Percentiles rank a stretch among this genome's conserved stretches.
phyloP scores from a whole-genome alignment of 2,888 invertebrate species.

The Meiosimyza platycephala region DNA sequence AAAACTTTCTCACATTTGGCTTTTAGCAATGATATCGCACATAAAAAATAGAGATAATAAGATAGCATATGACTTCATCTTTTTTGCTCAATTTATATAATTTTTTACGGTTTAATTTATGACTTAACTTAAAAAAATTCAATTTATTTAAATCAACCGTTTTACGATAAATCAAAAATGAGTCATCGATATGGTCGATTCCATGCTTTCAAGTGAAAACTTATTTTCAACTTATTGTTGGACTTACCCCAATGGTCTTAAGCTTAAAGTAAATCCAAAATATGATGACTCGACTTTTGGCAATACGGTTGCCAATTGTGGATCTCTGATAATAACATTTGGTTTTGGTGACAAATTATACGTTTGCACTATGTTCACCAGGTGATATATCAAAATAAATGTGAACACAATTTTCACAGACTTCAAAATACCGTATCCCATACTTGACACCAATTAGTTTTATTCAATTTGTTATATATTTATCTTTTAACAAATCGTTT shows the following conservation, averaged over 20 bases:
- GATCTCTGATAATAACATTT: constrained; percentile 61
- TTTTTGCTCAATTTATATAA: not conserved
- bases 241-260: constrained; percentile 62
- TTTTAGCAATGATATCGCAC: constrained; percentile 31
- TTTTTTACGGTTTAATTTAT: not conserved
- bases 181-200: not conserved
- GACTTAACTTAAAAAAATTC: not conserved
- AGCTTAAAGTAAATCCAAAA: constrained; percentile 62
- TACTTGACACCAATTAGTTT: constrained; percentile 6
- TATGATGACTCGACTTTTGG: constrained; percentile 63
- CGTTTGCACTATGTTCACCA: too few species aligned
- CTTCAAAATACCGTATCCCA: not conserved
- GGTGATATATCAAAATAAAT: too few species aligned
- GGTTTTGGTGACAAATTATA: constrained; percentile 66
- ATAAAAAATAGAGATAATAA: constrained; percentile 29
- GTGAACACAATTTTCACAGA: too few species aligned
- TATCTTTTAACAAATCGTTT: not conserved
- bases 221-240: not conserved
- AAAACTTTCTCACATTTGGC: not conserved
- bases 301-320: constrained; percentile 55
- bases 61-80: constrained; percentile 35
- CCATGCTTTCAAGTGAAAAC: not conserved
- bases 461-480: not conserved
- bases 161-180: not conserved
- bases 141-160: not conserved